These are phyloP conservation scores for Incurvaria masculella DNA, from an alignment of 2,888 invertebrate species.

Conservation along the genomic window DNA sequence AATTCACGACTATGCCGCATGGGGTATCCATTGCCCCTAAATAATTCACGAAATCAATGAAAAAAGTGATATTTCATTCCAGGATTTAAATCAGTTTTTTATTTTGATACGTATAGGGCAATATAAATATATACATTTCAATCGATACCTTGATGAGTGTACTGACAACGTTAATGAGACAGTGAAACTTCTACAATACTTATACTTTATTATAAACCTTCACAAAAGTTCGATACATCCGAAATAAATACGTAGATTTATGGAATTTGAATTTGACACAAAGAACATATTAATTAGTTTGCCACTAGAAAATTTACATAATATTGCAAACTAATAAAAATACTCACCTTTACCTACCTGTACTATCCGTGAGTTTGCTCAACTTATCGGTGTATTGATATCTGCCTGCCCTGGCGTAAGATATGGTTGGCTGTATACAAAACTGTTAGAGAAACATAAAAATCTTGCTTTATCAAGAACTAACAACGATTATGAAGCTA, in stretches of 20 bases:
- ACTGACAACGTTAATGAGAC: neutral
- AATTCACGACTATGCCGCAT: conserved; percentile 1
- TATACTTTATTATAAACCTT: neutral
- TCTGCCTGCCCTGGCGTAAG: conserved; percentile 1
- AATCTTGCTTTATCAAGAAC: neutral
- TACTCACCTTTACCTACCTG: neutral
- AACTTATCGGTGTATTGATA: neutral
- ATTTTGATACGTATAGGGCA: too few species aligned
- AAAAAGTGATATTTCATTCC: neutral
- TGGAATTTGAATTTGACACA: conserved; percentile 1
- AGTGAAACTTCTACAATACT: neutral
- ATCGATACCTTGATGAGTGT: neutral
- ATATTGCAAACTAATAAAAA: too few species aligned
- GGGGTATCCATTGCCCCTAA: neutral
- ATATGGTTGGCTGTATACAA: conserved; percentile 5
- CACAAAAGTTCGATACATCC: conserved; percentile 1
- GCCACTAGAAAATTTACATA: too few species aligned
- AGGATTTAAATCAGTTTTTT: neutral
- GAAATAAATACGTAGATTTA: neutral
- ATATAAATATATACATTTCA: neutral
- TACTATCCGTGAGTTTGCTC: conserved; percentile 3
- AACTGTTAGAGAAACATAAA: conserved; percentile 3
- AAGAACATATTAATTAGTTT: too few species aligned
- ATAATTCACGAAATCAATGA: conserved; percentile 2
- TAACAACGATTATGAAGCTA: conserved; percentile 3